Evolutionary conservation across 1,140 invertebrate genomes (phyloP).

Genomic region (Lordiphosa clarofinis): DNA sequence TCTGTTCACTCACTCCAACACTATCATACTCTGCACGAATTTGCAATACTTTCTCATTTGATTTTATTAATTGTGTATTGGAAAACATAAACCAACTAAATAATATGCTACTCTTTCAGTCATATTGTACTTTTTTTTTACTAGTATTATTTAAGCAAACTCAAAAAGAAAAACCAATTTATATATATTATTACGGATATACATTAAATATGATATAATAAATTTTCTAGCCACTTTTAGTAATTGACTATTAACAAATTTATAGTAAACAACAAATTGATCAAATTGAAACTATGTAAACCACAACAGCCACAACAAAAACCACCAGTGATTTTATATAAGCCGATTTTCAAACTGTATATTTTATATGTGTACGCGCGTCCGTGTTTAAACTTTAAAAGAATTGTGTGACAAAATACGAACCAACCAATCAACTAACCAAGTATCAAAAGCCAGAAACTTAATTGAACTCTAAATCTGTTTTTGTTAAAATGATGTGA

Average conservation of each 20-base stretch:
- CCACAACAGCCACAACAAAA: slow-evolving; percentile 39
- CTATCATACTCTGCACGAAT: too few species aligned
- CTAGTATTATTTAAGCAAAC: slow-evolving; percentile 55
- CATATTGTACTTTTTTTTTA: slow-evolving; percentile 53
- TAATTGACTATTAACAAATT: slow-evolving; percentile 62
- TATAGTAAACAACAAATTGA: slow-evolving; percentile 58
- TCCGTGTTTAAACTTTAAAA: slow-evolving; percentile 18
- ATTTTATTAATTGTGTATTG: slow-evolving; percentile 14
- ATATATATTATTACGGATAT: slow-evolving; percentile 27
- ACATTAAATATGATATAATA: slow-evolving; percentile 45
- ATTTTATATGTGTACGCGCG: slow-evolving; percentile 33
- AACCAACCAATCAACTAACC: slow-evolving; percentile 5
- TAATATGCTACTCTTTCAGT: slow-evolving; percentile 45
- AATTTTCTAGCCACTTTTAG: slow-evolving; percentile 68
- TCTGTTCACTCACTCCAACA: not conserved
- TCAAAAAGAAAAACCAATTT: slow-evolving; percentile 28
- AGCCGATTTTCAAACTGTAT: slow-evolving; percentile 61
- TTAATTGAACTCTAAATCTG: too few species aligned
- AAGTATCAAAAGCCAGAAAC: too few species aligned
- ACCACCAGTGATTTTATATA: slow-evolving; percentile 75
- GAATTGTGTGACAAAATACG: slow-evolving; percentile 14
- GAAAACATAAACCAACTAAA: slow-evolving; percentile 15
- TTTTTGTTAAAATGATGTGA: too few species aligned
- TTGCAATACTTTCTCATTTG: slow-evolving; percentile 4
- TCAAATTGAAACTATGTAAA: slow-evolving; percentile 39